These are phyloP conservation scores for Strigamia transsilvanica DNA, from an alignment of 2,888 invertebrate genomes.

Conservation along the genomic window DNA sequence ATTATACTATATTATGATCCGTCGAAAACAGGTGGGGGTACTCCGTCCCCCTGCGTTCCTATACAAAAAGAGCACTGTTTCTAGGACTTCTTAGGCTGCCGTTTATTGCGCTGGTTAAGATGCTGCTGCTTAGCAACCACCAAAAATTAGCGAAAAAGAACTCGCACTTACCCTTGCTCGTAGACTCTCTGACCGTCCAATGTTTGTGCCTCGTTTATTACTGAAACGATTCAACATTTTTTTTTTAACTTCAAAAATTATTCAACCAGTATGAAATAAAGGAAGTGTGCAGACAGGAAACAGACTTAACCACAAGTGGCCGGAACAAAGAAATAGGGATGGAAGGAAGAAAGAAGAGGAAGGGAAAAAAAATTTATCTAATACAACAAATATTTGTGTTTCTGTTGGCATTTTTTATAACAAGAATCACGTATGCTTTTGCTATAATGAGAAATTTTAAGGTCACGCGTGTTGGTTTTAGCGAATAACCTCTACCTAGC, in stretches of 20 bases:
- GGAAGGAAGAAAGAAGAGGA: not conserved
- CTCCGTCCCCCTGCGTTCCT: too few species aligned
- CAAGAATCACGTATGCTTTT: too few species aligned
- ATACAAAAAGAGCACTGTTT: too few species aligned
- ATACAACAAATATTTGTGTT: slow-evolving; percentile 1
- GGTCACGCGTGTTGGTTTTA: too few species aligned
- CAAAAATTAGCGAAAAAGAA: too few species aligned
- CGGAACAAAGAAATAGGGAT: not conserved
- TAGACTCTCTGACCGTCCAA: slow-evolving; percentile 77
- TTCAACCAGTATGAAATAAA: not conserved
- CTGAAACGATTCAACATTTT: slow-evolving; percentile 59
- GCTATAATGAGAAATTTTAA: too few species aligned
- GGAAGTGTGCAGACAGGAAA: slow-evolving; percentile 50
- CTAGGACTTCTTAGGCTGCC: too few species aligned
- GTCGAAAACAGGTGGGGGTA: too few species aligned
- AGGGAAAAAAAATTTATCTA: slow-evolving; percentile 12
- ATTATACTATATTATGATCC: too few species aligned
- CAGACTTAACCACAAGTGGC: not conserved
- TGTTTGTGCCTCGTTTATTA: slow-evolving; percentile 59
- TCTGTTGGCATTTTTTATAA: not conserved
- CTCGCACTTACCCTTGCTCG: slow-evolving; percentile 70
- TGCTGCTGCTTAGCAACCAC: too few species aligned
- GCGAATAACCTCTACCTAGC: too few species aligned
- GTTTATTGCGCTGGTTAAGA: too few species aligned
- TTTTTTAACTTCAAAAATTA: not conserved